These are phyloP conservation scores for Circaetus cinerascens DNA, from an alignment of 2,113 vertebrate species.

Conservation along the genomic window DNA sequence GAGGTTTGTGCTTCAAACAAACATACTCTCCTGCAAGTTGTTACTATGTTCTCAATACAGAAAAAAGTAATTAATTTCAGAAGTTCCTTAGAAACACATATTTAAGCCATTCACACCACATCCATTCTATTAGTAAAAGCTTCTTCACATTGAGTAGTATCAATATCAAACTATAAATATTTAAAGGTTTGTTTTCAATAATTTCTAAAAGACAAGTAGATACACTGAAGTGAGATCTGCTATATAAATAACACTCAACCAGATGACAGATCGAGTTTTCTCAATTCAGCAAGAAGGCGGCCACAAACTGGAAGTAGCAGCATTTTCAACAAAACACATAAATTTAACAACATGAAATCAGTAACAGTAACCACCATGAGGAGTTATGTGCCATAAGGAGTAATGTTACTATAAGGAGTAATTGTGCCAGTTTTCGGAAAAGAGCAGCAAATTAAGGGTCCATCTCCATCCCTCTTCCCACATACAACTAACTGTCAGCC, in stretches of 20 bases:
- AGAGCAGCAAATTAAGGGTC: neutral
- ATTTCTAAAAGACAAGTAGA: neutral
- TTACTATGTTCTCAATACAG: neutral
- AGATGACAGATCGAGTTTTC: neutral
- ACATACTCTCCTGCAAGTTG: neutral
- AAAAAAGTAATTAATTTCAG: neutral
- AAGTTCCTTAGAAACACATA: neutral
- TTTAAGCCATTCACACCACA: neutral
- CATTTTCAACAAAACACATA: neutral
- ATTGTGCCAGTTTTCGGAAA: neutral
- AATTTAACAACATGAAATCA: neutral
- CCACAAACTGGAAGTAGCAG: neutral
- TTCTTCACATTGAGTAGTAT: neutral
- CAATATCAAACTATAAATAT: neutral
- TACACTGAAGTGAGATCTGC: neutral
- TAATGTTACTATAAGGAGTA: neutral
- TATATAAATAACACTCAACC: neutral
- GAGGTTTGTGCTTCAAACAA: neutral
- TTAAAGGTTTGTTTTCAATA: neutral
- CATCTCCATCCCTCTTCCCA: neutral
- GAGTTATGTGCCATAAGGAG: neutral
- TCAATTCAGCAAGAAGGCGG: neutral
- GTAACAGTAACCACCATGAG: neutral
- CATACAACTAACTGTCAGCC: neutral
- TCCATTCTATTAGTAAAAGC: neutral